Evolutionary conservation across 2,888 invertebrate genomes (phyloP).

Genomic region (Cataglyphis albicans): DNA sequence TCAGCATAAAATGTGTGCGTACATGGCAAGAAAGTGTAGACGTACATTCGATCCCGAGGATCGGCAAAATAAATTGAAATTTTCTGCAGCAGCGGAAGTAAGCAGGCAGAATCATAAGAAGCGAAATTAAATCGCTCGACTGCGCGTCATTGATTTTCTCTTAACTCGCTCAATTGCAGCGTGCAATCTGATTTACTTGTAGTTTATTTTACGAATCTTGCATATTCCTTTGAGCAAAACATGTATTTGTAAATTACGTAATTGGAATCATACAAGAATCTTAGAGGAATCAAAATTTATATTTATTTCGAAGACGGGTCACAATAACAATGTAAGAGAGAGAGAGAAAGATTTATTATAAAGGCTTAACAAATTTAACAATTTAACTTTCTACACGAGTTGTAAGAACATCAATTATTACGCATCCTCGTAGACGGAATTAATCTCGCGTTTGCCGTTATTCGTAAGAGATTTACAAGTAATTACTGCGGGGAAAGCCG

Average conservation of each 20-base stretch:
- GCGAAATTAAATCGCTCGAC: conserved; percentile 30
- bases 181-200: conserved; percentile 16
- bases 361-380: background rate
- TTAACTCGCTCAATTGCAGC: conserved; percentile 22
- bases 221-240: background rate
- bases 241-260: background rate
- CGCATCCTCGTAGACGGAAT: conserved; percentile 22
- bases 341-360: background rate
- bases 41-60: background rate
- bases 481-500: conserved; percentile 41
- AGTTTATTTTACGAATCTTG: background rate
- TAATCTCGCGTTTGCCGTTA: conserved; percentile 49
- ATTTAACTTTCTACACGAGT: conserved; percentile 8
- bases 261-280: background rate
- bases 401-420: conserved; percentile 19
- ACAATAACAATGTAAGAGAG: background rate
- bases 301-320: background rate
- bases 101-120: conserved; percentile 13
- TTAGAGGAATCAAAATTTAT: background rate
- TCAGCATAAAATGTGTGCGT: conserved; percentile 7
- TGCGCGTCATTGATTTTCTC: conserved; percentile 17
- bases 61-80: conserved; percentile 27
- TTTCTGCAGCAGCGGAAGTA: background rate
- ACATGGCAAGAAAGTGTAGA: background rate
- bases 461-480: conserved; percentile 55